These are phyloP conservation scores for Arctocebus calabarensis DNA, from an alignment of 2,797 vertebrate genomes.

Conservation along the genomic window DNA sequence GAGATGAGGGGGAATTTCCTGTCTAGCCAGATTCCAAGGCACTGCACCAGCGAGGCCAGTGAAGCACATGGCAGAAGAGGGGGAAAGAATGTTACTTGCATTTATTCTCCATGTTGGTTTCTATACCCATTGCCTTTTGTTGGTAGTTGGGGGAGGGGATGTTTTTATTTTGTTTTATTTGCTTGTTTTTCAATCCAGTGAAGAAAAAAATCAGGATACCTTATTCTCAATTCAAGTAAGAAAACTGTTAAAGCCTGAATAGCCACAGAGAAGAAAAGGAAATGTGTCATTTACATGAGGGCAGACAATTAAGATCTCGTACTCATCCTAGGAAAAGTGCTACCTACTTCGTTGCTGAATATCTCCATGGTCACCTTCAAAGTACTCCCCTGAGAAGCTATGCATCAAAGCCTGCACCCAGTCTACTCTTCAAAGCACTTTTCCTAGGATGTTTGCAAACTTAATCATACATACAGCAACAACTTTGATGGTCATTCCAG, in stretches of 20 bases:
- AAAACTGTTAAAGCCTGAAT: background rate
- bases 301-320: no score
- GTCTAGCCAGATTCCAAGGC: conserved; percentile 21
- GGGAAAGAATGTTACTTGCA: background rate
- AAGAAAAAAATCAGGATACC: background rate
- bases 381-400: no score
- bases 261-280: conserved; percentile 8
- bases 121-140: background rate
- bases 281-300: background rate
- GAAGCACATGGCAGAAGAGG: background rate
- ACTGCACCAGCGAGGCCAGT: background rate
- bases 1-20: conserved; percentile 69
- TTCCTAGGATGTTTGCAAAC: no score
- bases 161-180: background rate
- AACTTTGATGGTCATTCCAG: no score
- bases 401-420: no score
- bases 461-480: no score
- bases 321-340: no score
- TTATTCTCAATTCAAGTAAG: background rate
- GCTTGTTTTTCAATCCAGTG: background rate
- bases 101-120: background rate
- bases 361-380: no score
- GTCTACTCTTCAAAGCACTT: no score
- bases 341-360: no score
- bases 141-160: no score